Conservation (phyloP, 2,797 vertebrate species). For the Cyprinodon diabolis region DNA sequence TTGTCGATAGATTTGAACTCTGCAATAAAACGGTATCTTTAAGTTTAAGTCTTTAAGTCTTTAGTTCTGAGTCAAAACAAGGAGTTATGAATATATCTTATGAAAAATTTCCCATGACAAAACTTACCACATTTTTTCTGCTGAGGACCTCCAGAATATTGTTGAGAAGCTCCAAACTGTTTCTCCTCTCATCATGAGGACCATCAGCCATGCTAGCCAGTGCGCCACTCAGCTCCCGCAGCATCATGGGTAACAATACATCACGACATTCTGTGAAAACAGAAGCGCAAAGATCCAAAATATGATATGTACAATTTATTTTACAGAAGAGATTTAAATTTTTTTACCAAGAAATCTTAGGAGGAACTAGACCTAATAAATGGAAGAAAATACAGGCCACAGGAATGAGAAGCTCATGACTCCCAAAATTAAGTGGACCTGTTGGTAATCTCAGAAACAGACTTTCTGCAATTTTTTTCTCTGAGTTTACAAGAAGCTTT, state of each 20-base stretch:
- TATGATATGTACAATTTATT: too few relatives aligned
- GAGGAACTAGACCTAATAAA: too few relatives aligned
- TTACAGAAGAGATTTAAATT: too few relatives aligned
- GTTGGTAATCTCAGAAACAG: too few relatives aligned
- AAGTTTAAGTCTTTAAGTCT: too few relatives aligned
- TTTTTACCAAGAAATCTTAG: too few relatives aligned
- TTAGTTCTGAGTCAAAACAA: not conserved
- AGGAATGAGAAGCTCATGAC: too few relatives aligned
- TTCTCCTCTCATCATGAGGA: slow-evolving; percentile 78
- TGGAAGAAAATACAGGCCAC: too few relatives aligned
- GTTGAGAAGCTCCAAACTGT: slow-evolving; percentile 92
- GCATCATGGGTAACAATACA: slow-evolving; percentile 94
- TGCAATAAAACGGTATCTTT: not conserved
- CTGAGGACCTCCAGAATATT: slow-evolving; percentile 97
- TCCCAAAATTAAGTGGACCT: too few relatives aligned
- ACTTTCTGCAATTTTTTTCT: too few relatives aligned
- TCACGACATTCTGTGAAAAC: slow-evolving; percentile 89
- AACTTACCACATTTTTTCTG: slow-evolving; percentile 87
- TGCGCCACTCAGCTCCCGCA: slow-evolving; percentile 88
- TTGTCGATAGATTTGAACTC: not conserved
- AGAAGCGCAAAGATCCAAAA: slow-evolving; percentile 58
- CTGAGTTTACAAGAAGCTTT: too few relatives aligned
- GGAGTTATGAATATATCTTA: not conserved
- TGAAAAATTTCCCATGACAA: not conserved
- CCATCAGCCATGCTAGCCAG: slow-evolving; percentile 77